Conservation (phyloP, 2,888 invertebrate species). For the Melanophora roralis region DNA sequence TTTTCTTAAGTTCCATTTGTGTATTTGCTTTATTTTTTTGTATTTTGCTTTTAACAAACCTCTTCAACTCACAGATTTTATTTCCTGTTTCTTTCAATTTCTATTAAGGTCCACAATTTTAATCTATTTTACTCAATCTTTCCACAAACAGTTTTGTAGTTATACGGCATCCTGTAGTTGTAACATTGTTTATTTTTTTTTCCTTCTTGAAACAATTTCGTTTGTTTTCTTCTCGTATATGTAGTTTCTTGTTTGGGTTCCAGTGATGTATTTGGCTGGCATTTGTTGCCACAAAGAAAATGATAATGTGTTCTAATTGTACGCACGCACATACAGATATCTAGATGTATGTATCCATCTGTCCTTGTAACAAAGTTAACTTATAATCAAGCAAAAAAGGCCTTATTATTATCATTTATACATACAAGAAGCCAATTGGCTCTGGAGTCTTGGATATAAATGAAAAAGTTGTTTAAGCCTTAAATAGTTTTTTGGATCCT, state of each 20-base stretch:
- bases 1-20: not conserved
- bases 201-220: too few relatives aligned
- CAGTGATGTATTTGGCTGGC: slow-evolving; percentile 18
- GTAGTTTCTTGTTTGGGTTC: not conserved
- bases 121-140: slow-evolving; percentile 62
- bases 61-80: slow-evolving; percentile 17
- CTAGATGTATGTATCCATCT: slow-evolving; percentile 1
- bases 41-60: not conserved
- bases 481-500: too few relatives aligned
- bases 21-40: slow-evolving; percentile 23
- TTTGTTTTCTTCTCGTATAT: not conserved
- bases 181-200: not conserved
- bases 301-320: slow-evolving; percentile 23
- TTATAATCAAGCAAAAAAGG: slow-evolving; percentile 29
- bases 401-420: not conserved
- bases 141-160: slow-evolving; percentile 22
- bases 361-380: slow-evolving; percentile 41
- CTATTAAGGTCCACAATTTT: slow-evolving; percentile 49
- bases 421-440: not conserved
- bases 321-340: not conserved
- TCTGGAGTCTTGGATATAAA: too few relatives aligned
- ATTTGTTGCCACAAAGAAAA: slow-evolving; percentile 47
- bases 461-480: too few relatives aligned
- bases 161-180: not conserved
- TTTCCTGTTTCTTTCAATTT: slow-evolving; percentile 42